A percentile compares a stretch with the other conserved stretches of the same genome.
These are phyloP conservation scores for Sipunculus nudus DNA, from an alignment of 2,888 invertebrate genomes.

Conservation along the genomic window DNA sequence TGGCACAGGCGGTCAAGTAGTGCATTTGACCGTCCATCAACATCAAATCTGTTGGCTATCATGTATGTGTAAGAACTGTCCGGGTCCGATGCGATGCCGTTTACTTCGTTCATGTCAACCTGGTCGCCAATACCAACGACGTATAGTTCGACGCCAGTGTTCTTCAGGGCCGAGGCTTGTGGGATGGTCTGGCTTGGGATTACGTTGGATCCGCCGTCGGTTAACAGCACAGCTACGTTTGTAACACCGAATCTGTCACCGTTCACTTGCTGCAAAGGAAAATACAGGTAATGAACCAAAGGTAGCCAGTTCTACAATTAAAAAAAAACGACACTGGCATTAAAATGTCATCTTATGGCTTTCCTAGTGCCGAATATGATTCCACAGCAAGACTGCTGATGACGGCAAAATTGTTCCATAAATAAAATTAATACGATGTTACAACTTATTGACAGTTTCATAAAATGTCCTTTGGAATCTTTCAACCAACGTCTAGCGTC, in stretches of 20 bases:
- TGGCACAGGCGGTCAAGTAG: slow-evolving; percentile 20
- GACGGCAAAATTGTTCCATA: no score
- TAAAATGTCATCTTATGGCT: no score
- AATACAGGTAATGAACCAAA: no score
- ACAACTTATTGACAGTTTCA: no score
- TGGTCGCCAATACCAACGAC: slow-evolving; percentile 5
- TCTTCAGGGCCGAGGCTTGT: slow-evolving; percentile 17
- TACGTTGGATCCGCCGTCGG: slow-evolving; percentile 33
- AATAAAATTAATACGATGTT: no score
- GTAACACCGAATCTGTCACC: slow-evolving; percentile 15
- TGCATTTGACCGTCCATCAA: slow-evolving; percentile 4
- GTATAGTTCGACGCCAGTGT: slow-evolving; percentile 13
- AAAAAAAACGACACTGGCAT: no score
- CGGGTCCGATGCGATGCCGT: slow-evolving; percentile 22
- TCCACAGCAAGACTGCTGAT: no score
- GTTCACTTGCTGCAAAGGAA: no score
- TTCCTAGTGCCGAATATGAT: no score
- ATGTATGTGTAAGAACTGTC: slow-evolving; percentile 14
- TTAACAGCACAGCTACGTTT: slow-evolving; percentile 18
- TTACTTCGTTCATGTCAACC: slow-evolving; percentile 20
- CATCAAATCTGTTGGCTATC: background rate
- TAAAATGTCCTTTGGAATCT: no score
- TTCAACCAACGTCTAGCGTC: no score
- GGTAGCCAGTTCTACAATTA: no score
- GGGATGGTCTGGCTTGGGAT: slow-evolving; percentile 16